A percentile compares a stretch with the other conserved stretches of the same genome.
Conservation (phyloP, 2,113 vertebrate species). For the Arizona elegans region DNA sequence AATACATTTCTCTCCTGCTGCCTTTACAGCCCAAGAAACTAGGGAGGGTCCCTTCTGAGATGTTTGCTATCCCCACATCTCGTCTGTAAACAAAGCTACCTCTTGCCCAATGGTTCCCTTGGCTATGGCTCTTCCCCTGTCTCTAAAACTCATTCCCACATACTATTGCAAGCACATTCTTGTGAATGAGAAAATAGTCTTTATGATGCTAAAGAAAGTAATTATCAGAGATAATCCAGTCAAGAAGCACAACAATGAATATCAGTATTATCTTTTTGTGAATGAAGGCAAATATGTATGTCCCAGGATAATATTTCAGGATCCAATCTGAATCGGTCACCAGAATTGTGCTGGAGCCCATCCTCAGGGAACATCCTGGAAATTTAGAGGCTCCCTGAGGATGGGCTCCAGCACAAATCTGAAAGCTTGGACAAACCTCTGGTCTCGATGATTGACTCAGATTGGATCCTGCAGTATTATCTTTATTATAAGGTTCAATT, state of each 20-base stretch:
- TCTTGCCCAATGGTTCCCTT: not conserved
- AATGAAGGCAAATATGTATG: not conserved
- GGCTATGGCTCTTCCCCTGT: not conserved
- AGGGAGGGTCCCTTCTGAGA: not conserved
- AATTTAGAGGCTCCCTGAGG: not conserved
- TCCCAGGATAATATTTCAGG: not conserved
- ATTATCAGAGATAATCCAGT: not conserved
- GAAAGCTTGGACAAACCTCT: not conserved
- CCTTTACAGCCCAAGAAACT: not conserved
- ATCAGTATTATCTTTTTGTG: not conserved
- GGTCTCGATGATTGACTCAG: not conserved
- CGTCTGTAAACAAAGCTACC: not conserved
- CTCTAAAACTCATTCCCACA: not conserved
- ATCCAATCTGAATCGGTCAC: not conserved
- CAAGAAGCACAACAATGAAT: not conserved
- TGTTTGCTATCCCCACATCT: not conserved
- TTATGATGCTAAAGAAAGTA: not conserved
- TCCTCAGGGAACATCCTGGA: not conserved
- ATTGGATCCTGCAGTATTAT: not conserved
- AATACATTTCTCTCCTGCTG: not conserved
- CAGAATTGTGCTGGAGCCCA: too few relatives aligned
- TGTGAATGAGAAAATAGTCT: not conserved
- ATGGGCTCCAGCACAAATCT: not conserved
- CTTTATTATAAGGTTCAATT: not conserved
- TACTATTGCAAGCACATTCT: not conserved